Evolutionary conservation across 2,888 invertebrate genomes (phyloP), one percentile per base, ranked within the genome.

Genomic region (Agrilus cyanescens): DNA sequence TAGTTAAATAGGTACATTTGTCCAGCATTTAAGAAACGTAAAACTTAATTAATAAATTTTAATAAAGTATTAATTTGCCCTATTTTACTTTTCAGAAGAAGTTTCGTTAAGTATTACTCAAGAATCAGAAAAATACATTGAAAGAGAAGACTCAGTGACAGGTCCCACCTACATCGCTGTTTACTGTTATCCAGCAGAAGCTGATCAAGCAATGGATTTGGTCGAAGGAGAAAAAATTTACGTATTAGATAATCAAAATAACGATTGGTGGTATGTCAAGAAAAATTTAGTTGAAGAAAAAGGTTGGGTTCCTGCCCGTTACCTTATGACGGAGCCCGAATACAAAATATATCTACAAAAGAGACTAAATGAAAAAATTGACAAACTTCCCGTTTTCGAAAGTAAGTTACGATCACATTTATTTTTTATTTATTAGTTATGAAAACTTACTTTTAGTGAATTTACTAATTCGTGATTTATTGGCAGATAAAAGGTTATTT

Each of bases 231-330:
- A 93, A 71, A 78, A 81, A 53, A 81, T 93, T 6, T 86, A 85
- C 54, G 82, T 93, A 29, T 37, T 66, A 75, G 85, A 87, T 67
- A 83, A 82, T 40, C 82, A 85, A 38, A 87, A 87, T 62, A 76
- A 82, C 40, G 91, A 91, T 61, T 91, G 91, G 90, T 93, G 91
- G 90, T 87, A 85, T 59, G 87, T 93, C 1, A 81, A 80, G 54
- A 93, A 93, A 64, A 82, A 86, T 62, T 70, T 90, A 18, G 90
- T 90, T 0, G 85, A 88, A 62, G 90, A 93, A 67, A 87, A 85
- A 56, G 93, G 93, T 46, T 90, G 88, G 85, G 90, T 91, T n/a
- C 91, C 91, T 12, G 86, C 90, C 0, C 84, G 86, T 60, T 84
- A 87, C 59, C 71, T 93, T 4, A 82, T 89, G 75, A 84, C 87